Evolutionary conservation across 2,888 invertebrate genomes (phyloP).

Genomic region (Fragum fragum): DNA sequence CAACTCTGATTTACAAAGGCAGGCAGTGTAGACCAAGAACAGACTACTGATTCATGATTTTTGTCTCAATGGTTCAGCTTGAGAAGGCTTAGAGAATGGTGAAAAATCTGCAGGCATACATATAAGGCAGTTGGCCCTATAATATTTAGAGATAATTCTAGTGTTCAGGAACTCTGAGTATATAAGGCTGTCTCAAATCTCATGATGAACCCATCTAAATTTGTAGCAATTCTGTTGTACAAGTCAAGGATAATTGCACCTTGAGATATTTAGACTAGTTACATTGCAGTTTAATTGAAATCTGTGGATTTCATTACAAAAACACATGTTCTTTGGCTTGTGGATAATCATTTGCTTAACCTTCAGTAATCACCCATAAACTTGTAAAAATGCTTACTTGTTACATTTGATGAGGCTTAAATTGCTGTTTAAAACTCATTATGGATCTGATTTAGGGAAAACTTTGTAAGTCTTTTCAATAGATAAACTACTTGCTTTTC

Average conservation of each 20-base stretch:
- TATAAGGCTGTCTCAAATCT: too few species aligned
- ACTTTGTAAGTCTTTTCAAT: too few species aligned
- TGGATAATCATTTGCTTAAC: slow-evolving; percentile 21
- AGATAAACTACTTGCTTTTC: too few species aligned
- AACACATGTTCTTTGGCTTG: slow-evolving; percentile 20
- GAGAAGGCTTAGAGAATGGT: too few species aligned
- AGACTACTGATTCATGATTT: too few species aligned
- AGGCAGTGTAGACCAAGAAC: too few species aligned
- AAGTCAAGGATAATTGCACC: slow-evolving; percentile 9
- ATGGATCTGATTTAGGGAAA: neutral
- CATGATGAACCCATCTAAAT: neutral
- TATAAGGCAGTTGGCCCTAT: too few species aligned
- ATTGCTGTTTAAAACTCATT: slow-evolving; percentile 4
- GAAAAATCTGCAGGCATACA: too few species aligned
- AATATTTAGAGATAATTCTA: too few species aligned
- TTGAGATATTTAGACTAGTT: slow-evolving; percentile 15
- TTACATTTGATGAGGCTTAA: slow-evolving; percentile 19
- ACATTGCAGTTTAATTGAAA: slow-evolving; percentile 25
- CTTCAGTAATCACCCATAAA: slow-evolving; percentile 20
- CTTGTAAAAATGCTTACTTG: slow-evolving; percentile 4
- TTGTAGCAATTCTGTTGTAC: neutral
- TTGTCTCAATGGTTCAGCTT: too few species aligned
- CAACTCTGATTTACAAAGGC: too few species aligned
- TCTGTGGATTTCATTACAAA: slow-evolving; percentile 22
- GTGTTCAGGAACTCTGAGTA: too few species aligned